Evolutionary conservation across 2,113 vertebrate genomes (phyloP).

Genomic region (Romanogobio albipinnatus): DNA sequence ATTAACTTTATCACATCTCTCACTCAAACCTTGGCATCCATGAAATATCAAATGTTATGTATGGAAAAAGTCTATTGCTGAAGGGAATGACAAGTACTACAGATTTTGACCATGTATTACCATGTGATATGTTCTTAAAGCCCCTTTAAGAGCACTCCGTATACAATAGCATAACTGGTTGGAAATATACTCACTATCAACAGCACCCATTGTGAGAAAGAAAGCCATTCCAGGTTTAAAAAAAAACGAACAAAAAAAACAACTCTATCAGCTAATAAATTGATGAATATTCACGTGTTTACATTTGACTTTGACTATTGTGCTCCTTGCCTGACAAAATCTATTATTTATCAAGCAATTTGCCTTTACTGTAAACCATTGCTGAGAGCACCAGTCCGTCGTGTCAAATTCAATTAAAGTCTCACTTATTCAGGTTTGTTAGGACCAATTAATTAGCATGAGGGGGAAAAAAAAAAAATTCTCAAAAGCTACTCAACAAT

Average conservation of each 20-base stretch:
- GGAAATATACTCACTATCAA: constrained; percentile 4
- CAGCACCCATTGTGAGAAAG: constrained; percentile 20
- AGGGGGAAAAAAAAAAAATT: constrained; percentile 72
- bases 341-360: constrained; percentile 69
- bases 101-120: constrained; percentile 6
- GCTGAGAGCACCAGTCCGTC: constrained; percentile 73
- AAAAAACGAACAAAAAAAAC: not conserved
- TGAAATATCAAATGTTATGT: constrained; percentile 8
- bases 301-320: constrained; percentile 18
- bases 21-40: constrained; percentile 4
- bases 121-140: not conserved
- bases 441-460: constrained; percentile 83
- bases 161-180: not conserved
- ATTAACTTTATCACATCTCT: constrained; percentile 23
- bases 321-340: constrained; percentile 65
- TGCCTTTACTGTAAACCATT: constrained; percentile 75
- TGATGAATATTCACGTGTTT: constrained; percentile 49
- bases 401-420: constrained; percentile 87
- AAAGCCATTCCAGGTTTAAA: not conserved
- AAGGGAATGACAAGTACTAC: not conserved
- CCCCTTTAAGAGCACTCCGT: not conserved
- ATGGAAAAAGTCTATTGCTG: not conserved
- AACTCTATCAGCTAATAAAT: constrained; percentile 42
- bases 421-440: constrained; percentile 84
- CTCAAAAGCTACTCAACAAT: constrained; percentile 83